Evolutionary conservation across 2,797 vertebrate genomes (phyloP).

Genomic region (Oophaga sylvatica): DNA sequence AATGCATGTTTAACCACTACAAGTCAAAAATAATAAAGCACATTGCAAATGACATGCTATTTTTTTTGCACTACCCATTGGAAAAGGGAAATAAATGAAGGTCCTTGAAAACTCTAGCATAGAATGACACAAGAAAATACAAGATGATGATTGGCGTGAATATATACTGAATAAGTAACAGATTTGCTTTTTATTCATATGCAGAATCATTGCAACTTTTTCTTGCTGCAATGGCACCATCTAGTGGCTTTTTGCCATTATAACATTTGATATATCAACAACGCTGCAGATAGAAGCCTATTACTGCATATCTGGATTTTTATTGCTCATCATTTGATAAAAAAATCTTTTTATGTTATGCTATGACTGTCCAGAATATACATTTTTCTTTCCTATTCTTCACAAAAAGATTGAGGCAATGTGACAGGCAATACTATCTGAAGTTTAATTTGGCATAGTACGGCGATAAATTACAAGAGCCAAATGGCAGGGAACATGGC

Average conservation of each 20-base stretch:
- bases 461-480: slow-evolving; percentile 32
- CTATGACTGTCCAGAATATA: neutral
- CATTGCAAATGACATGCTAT: slow-evolving; percentile 13
- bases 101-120: slow-evolving; percentile 35
- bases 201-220: neutral
- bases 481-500: slow-evolving; percentile 47
- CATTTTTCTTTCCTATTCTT: slow-evolving; percentile 12
- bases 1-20: slow-evolving; percentile 50
- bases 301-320: neutral
- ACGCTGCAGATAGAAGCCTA: neutral
- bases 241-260: slow-evolving; percentile 27
- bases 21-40: slow-evolving; percentile 42
- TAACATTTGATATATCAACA: neutral
- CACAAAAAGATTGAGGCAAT: slow-evolving; percentile 8
- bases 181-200: slow-evolving; percentile 15
- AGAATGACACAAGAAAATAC: slow-evolving; percentile 46
- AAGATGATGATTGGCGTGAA: slow-evolving; percentile 34
- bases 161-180: slow-evolving; percentile 44
- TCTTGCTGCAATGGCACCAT: slow-evolving; percentile 43
- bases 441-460: slow-evolving; percentile 49
- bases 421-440: slow-evolving; percentile 35
- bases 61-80: slow-evolving; percentile 18
- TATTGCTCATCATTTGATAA: neutral
- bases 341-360: neutral
- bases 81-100: slow-evolving; percentile 49